These are phyloP conservation scores for Aplocera efformata DNA, from an alignment of 2,888 invertebrate species.

Conservation along the genomic window DNA sequence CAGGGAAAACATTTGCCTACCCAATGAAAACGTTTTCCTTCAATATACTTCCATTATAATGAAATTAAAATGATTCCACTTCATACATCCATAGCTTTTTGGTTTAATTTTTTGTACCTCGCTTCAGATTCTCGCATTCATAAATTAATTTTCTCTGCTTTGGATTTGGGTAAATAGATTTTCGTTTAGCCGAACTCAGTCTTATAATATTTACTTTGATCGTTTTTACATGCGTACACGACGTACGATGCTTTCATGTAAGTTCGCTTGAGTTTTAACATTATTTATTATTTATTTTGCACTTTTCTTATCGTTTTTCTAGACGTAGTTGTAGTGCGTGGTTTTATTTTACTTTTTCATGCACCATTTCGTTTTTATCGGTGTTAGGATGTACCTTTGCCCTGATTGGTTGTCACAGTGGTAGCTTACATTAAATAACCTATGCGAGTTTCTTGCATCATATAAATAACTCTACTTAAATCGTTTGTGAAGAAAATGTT, in stretches of 20 bases:
- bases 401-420: slow-evolving; percentile 10
- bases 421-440: not conserved
- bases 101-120: slow-evolving; percentile 45
- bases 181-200: slow-evolving; percentile 61
- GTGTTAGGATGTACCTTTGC: slow-evolving; percentile 38
- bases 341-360: slow-evolving; percentile 55
- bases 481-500: no score
- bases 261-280: slow-evolving; percentile 56
- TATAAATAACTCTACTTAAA: no score
- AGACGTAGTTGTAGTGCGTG: slow-evolving; percentile 63
- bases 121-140: slow-evolving; percentile 48
- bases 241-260: slow-evolving; percentile 73
- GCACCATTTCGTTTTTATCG: slow-evolving; percentile 68
- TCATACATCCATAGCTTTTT: slow-evolving; percentile 52
- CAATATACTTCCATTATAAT: no score
- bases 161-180: slow-evolving; percentile 51
- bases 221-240: slow-evolving; percentile 73
- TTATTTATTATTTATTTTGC: slow-evolving; percentile 61
- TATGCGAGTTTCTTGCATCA: no score
- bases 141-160: slow-evolving; percentile 51
- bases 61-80: slow-evolving; percentile 18
- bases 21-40: no score
- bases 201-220: slow-evolving; percentile 69
- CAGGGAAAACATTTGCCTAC: no score
- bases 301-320: slow-evolving; percentile 53